A percentile compares a stretch with the other conserved stretches of the same genome.
Evolutionary conservation across 2,888 invertebrate species (phyloP).

Genomic region (Galeopsomyia nigrocyanea): DNA sequence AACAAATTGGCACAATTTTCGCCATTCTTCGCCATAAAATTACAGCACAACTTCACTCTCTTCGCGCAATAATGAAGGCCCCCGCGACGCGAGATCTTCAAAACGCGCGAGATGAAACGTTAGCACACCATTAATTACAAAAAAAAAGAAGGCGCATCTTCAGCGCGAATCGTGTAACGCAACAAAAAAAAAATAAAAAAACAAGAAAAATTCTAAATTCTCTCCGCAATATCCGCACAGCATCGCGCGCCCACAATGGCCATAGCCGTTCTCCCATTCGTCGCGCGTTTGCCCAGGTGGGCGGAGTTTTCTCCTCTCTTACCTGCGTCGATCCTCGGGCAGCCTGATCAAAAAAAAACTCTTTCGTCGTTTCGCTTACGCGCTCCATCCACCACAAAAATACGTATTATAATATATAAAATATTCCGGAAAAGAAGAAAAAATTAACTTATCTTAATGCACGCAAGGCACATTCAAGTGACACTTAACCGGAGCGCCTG

Average conservation of each 20-base stretch:
- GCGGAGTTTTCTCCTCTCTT: slow-evolving; percentile 44
- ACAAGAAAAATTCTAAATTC: slow-evolving; percentile 31
- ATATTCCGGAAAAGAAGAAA: background rate
- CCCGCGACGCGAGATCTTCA: slow-evolving; percentile 5
- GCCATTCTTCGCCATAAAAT: slow-evolving; percentile 25
- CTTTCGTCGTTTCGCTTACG: too few species aligned
- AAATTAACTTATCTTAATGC: slow-evolving; percentile 28
- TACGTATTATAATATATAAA: too few species aligned
- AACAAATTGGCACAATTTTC: slow-evolving; percentile 14
- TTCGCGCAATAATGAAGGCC: background rate
- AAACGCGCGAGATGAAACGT: background rate
- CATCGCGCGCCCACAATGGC: slow-evolving; percentile 39
- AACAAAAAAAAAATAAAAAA: background rate
- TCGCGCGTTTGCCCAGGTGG: slow-evolving; percentile 34
- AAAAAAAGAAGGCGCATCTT: too few species aligned
- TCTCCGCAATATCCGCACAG: background rate
- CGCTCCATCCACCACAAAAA: too few species aligned
- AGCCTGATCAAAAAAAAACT: slow-evolving; percentile 28
- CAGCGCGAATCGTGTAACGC: too few species aligned
- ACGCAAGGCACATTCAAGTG: background rate
- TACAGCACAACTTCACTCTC: slow-evolving; percentile 17
- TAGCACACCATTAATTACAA: too few species aligned
- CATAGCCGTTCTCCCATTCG: slow-evolving; percentile 44
- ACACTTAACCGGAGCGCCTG: background rate
- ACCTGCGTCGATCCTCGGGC: slow-evolving; percentile 38